Evolutionary conservation across 2,888 invertebrate genomes (phyloP).

Genomic region (Nowickia ferox): DNA sequence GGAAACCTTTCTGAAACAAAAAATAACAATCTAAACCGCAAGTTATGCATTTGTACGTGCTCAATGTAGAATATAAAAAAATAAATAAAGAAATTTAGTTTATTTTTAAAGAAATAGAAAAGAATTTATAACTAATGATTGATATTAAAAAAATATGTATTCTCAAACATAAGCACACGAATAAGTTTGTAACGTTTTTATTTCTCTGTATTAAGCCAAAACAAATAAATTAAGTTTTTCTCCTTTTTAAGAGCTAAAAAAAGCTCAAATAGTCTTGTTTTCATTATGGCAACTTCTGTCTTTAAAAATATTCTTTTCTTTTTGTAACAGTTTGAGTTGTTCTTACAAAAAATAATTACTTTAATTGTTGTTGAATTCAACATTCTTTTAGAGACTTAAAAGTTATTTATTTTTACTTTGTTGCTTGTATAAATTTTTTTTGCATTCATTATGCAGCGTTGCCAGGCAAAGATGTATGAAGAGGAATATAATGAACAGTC

Average conservation of each 20-base stretch:
- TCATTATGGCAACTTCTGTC: neutral
- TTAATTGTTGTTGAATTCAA: neutral
- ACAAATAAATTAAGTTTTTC: slow-evolving; percentile 13
- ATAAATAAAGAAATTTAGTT: neutral
- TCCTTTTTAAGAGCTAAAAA: neutral
- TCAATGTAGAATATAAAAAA: neutral
- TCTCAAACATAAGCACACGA: neutral
- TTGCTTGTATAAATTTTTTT: neutral
- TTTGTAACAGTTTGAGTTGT: neutral
- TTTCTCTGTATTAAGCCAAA: neutral
- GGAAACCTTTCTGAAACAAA: neutral
- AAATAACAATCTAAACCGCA: slow-evolving; percentile 25
- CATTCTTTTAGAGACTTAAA: slow-evolving; percentile 1
- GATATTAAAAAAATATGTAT: neutral
- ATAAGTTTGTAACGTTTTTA: neutral
- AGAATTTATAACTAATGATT: neutral
- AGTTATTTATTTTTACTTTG: neutral
- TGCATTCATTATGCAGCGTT: too few relatives aligned
- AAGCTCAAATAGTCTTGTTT: neutral
- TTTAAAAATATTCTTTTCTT: neutral
- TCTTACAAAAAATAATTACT: neutral
- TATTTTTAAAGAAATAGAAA: neutral
- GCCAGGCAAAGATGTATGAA: too few relatives aligned
- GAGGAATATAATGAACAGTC: too few relatives aligned
- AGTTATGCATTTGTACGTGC: slow-evolving; percentile 27